These are phyloP conservation scores for Adela reaumurella DNA, from an alignment of 2,888 invertebrate genomes.

Conservation along the genomic window DNA sequence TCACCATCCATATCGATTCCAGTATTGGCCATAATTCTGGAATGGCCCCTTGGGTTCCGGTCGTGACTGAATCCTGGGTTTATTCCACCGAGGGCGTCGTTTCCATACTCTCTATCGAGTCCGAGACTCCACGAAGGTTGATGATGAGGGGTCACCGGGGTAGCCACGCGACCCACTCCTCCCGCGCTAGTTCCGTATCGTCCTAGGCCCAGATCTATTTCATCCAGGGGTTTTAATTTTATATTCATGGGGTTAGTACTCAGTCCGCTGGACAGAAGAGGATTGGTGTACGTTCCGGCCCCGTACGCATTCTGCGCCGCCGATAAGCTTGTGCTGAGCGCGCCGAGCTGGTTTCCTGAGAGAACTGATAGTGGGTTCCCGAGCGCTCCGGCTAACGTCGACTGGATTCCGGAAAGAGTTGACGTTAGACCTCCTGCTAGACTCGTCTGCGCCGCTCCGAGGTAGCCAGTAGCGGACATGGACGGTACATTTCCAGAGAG, in stretches of 20 bases:
- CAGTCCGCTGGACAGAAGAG: conserved; percentile 56
- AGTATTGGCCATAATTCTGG: conserved; percentile 47
- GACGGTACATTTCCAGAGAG: conserved; percentile 46
- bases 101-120: conserved; percentile 58
- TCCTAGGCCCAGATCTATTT: conserved; percentile 64
- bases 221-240: conserved; percentile 70
- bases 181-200: conserved; percentile 47
- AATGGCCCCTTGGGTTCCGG: conserved; percentile 55
- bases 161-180: conserved; percentile 52
- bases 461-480: conserved; percentile 35
- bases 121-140: conserved; percentile 58
- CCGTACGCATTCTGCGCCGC: conserved; percentile 33
- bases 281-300: conserved; percentile 62
- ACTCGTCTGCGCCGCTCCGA: conserved; percentile 41
- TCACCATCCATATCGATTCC: conserved; percentile 48
- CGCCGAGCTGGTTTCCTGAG: conserved; percentile 38
- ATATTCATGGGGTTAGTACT: conserved; percentile 57
- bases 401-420: conserved; percentile 41
- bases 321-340: conserved; percentile 37
- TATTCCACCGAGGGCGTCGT: conserved; percentile 54
- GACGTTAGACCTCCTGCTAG: conserved; percentile 39
- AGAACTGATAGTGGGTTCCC: conserved; percentile 41
- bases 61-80: conserved; percentile 58
- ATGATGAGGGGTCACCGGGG: conserved; percentile 64
- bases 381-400: conserved; percentile 36